Evolutionary conservation across 2,888 invertebrate genomes (phyloP), one percentile per base, ranked within the genome.

Genomic region (Brenthis ino): DNA sequence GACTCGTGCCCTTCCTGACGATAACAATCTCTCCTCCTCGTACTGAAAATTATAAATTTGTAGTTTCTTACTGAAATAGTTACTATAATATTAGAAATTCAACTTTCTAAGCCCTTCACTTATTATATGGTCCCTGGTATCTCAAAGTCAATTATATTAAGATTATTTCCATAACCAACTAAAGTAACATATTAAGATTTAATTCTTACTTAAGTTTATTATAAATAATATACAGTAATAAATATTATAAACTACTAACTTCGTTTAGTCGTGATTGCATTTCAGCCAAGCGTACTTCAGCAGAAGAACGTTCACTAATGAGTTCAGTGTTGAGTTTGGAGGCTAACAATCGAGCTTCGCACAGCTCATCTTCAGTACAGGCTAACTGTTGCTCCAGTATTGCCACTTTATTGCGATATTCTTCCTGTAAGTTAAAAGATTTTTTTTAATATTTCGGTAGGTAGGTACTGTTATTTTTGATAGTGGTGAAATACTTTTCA

Each of bases 241-340:
- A 8, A 43, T 8, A 43, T 43, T 43, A 2, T 47, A 1, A 47
- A 37, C 16, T 24, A 50, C 11, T 53, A 79, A 96, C 96, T 94
- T 97, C 97, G 81, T 97, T 97, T 55, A 97, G 94, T 79, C 96
- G 95, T 0, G 98, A 98, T 80, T 96, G 97, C 94, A 98, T 95
- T 89, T 98, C 98, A 0, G 97, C 96, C 57, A 96, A 93, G 85
- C 96, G 96, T 24, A 98, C 96, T 87, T 98, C 97, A 81, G 96
- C 96, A 3, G 96, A 94, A 28, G 97, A 97, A 71, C 96, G 95
- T 85, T 98, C 98, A 51, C 98, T 97, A 51, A 97, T 96, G n/a
- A 98, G 93, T 85, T 98, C 98, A 0, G 98, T 97, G 88, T 97
- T 97, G 1, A 97, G 93, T 82, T 97, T 96, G 51, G 97, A 97